Percentiles rank a stretch among this genome's conserved stretches.
Evolutionary conservation across 2,113 vertebrate species (phyloP).

Genomic region (Alouatta palliata): DNA sequence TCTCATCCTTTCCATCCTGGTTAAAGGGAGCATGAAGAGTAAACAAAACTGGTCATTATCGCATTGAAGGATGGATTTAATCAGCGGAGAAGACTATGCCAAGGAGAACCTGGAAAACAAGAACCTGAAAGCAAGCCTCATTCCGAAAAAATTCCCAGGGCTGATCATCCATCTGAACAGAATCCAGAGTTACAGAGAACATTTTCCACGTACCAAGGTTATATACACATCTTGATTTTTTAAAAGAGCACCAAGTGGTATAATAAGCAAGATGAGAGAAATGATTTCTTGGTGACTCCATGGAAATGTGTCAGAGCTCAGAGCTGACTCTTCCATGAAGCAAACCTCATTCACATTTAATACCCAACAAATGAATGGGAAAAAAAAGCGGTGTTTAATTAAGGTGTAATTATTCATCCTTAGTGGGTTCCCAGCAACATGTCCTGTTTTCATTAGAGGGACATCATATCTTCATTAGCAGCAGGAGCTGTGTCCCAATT

Average conservation of each 20-base stretch:
- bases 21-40: not conserved
- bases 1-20: not conserved
- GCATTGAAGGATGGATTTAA: not conserved
- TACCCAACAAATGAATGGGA: not conserved
- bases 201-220: not conserved
- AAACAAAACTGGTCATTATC: not conserved
- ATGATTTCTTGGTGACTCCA: not conserved
- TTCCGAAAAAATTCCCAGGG: not conserved
- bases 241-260: not conserved
- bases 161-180: not conserved
- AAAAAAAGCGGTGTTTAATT: constrained; percentile 41
- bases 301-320: constrained; percentile 34
- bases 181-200: not conserved
- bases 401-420: constrained; percentile 54
- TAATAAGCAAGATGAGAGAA: not conserved
- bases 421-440: constrained; percentile 1
- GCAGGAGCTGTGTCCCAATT: not conserved
- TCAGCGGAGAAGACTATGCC: not conserved
- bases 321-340: not conserved
- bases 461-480: constrained; percentile 44
- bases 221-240: not conserved
- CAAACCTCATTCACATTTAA: constrained; percentile 56
- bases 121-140: not conserved
- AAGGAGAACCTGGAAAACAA: not conserved
- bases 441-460: constrained; percentile 57